Evolutionary conservation across 2,797 vertebrate genomes (phyloP).

Genomic region (Coluber constrictor): DNA sequence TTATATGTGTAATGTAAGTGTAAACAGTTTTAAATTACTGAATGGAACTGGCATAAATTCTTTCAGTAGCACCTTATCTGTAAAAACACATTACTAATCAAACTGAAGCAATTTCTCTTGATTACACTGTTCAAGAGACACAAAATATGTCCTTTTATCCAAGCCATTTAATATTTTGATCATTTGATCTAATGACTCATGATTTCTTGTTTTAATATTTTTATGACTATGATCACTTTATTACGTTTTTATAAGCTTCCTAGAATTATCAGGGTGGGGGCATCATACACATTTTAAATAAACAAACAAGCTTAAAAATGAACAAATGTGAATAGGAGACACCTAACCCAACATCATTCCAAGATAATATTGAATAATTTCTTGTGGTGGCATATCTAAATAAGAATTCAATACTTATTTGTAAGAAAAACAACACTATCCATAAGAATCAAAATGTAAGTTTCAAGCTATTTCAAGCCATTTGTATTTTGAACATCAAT

Average conservation of each 20-base stretch:
- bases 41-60: not conserved
- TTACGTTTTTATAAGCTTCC: not conserved
- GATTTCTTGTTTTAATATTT: not conserved
- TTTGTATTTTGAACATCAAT: not conserved
- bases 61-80: not conserved
- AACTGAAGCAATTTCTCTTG: not conserved
- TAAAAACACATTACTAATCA: not conserved
- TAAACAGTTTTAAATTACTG: not conserved
- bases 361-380: not conserved
- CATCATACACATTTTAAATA: not conserved
- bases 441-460: not conserved
- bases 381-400: not conserved
- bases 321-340: not conserved
- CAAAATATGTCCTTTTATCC: not conserved
- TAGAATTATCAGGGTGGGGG: not conserved
- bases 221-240: not conserved
- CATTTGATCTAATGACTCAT: not conserved
- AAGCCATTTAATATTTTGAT: not conserved
- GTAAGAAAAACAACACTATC: not conserved
- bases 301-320: not conserved
- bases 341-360: not conserved
- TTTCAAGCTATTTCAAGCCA: not conserved
- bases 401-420: not conserved
- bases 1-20: not conserved
- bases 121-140: not conserved